Evolutionary conservation across 1,140 invertebrate genomes (phyloP), one percentile per base, ranked within the genome.

Genomic region (Hylyphantes graminicola): DNA sequence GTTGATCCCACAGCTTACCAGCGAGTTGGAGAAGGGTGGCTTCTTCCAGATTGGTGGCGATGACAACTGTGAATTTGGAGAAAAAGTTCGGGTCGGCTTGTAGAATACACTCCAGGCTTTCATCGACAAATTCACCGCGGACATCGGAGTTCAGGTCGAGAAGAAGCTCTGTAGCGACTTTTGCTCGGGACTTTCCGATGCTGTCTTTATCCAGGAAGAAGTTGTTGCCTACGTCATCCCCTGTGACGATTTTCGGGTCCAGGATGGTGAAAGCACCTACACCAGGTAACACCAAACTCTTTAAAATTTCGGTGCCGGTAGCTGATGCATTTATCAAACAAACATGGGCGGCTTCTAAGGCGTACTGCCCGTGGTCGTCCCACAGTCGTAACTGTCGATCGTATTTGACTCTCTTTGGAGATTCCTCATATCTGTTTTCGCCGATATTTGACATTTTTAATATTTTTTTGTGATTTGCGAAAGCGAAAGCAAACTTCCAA

Each of bases 211-310:
- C 35, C 55, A 85, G 70, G 54, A 85, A 80, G 57, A 76, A 85
- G 95, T 98, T 98, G 87, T 94, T 94, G 48, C 96, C 97, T 85
- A 97, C 92, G 90, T 99, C 97, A 90, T 97, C 95, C 84, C 96
- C 94, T 35, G 92, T 94, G 1, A 96, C 92, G 88, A 93, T 94
- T 87, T 94, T 93, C 15, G 94, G 95, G 93, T 99, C 98, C 10
- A 98, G 93, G 87, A 99, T 96, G 0, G 97, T 98, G 87, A 99
- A 97, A n/a, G 95, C 94, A 81, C 97, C 97, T 88, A 99, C 94
- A 13, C 91, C 97, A 76, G 98, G 97, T 53, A 99, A 90, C 17
- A 99, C 94, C 12, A 99, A 91, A 70, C 96, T 96, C 90, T 99
- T 99, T 35, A 99, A 90, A 75, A 96, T 94, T 92, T 99, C 98